These are phyloP conservation scores for Enteromius trimaculatus DNA, from an alignment of 2,797 vertebrate species.

Conservation along the genomic window DNA sequence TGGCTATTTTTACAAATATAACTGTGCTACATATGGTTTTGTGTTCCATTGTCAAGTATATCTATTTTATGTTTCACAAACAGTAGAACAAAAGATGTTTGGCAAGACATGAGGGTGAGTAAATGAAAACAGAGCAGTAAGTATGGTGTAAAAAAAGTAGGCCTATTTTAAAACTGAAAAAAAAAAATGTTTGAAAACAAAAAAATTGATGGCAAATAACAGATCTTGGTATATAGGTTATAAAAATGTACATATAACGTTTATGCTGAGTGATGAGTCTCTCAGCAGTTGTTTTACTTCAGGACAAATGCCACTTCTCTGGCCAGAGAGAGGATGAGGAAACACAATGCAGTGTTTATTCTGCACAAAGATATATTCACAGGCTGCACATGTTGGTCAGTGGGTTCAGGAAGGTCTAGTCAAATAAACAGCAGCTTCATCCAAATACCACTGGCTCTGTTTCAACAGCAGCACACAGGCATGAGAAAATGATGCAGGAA, in stretches of 20 bases:
- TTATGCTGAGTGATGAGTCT: not conserved
- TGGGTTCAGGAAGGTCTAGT: slow-evolving; percentile 56
- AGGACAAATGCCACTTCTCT: slow-evolving; percentile 42
- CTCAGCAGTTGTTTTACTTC: slow-evolving; percentile 45
- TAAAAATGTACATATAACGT: not conserved
- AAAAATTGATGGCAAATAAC: not conserved
- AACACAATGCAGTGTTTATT: slow-evolving; percentile 62
- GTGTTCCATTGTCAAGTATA: not conserved
- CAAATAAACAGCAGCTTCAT: slow-evolving; percentile 77
- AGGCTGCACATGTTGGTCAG: slow-evolving; percentile 58
- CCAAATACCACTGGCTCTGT: slow-evolving; percentile 69
- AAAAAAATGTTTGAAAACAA: not conserved
- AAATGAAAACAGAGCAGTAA: not conserved
- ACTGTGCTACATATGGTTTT: too few species aligned
- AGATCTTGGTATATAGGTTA: not conserved
- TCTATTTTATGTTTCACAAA: not conserved
- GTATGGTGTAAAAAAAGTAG: not conserved
- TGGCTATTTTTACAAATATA: too few species aligned
- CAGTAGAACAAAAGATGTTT: not conserved
- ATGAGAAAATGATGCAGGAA: slow-evolving; percentile 27
- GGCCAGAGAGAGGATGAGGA: slow-evolving; percentile 56
- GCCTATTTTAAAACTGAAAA: not conserved
- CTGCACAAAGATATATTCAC: slow-evolving; percentile 79
- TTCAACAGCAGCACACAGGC: slow-evolving; percentile 39
- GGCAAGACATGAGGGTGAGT: not conserved